Evolutionary conservation across 2,797 vertebrate species (phyloP), one percentile per base, ranked within the genome.

Genomic region (Sebastes jordani): DNA sequence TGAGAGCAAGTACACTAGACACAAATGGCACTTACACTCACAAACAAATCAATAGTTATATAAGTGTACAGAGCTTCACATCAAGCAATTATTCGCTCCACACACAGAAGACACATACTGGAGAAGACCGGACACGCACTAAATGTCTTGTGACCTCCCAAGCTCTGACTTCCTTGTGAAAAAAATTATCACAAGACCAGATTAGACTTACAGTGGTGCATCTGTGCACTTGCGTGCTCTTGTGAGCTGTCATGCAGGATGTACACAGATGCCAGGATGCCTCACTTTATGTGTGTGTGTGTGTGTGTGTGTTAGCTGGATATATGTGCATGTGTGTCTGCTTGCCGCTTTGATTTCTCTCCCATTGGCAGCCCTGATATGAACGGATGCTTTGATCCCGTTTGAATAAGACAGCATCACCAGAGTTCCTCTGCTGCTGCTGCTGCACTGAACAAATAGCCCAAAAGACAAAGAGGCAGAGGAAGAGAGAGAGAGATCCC

Each of bases 371-470:
- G 71, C 62, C 66, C 65, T 38, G 63, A 86, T 87, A 76, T 74
- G 67, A 91, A 74, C 18, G 10, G 54, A 76, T 69, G 89, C 90
- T 92, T 91, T 92, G 89, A 91, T 94, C 85, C 84, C 13, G 3
- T 86, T 83, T 86, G 80, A 89, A 89, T 86, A 77, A 86, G 67
- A 83, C 76, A 68, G 80, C 75, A 86, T 83, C 84, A 74, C 62
- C 55, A 11, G 2, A 79, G 82, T 72, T 88, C 77, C 80, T 86
- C 76, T 67, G 86, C 74, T 81, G 73, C 74, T 67, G 74, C 61
- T 84, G 14, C 42, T 46, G 42, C 42, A 18, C 73, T 72, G 63
- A 91, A 88, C 86, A 92, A 92, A 93, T 59, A 91, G 77, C 76
- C 82, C 66, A 20, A 61, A 32, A n/a, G 25, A 20, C 27, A 70